Base-by-base conservation (phyloP, 2,797 vertebrate species). In the Eutrigla gurnardus region DNA sequence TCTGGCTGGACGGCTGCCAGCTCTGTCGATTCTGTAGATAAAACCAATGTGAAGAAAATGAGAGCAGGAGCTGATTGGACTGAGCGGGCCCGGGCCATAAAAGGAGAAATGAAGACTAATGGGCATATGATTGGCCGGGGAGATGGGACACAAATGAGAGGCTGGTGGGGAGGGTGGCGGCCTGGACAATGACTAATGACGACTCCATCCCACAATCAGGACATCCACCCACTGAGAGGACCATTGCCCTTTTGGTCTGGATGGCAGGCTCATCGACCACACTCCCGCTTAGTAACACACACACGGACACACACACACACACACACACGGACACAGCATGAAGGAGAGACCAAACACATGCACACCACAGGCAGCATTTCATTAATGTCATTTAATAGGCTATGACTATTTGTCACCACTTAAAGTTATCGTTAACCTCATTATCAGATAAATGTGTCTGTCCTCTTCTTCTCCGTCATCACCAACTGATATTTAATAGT, bases 91-190 rank as follows among this genome's bases (percentile, higher is more conserved):
- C 33, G 13, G 52, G 79, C 89, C 85, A 88, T 91, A 87, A 91
- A 91, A 83, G 85, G 66, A 88, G 82, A 87, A 90, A 93, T 93
- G 75, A 91, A 93, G 90, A 93, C 89, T 88, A 93, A 93, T 94
- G 89, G 86, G 54, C 65, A 75, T 87, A 84, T 93, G 88, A 94
- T 91, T 89, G 77, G 83, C 77, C 58, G 6, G 69, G 73, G 83
- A 89, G 86, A 90, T 88, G 81, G 77, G 82, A 86, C 81, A 92
- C 86, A 91, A 92, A 91, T 90, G 81, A 91, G 70, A 50, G 66
- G 80, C 54, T 67, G 33, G 52, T 55, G 49, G 52, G 39, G 42
- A 43, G 74, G 74, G 76, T 49, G 45, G 73, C 6, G 50, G 49
- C 58, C 15, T 6, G 73, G 67, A 85, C 82, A 85, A 69, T 81